Evolutionary conservation across 2,888 invertebrate genomes (phyloP).

Genomic region (Lysandra bellargus): DNA sequence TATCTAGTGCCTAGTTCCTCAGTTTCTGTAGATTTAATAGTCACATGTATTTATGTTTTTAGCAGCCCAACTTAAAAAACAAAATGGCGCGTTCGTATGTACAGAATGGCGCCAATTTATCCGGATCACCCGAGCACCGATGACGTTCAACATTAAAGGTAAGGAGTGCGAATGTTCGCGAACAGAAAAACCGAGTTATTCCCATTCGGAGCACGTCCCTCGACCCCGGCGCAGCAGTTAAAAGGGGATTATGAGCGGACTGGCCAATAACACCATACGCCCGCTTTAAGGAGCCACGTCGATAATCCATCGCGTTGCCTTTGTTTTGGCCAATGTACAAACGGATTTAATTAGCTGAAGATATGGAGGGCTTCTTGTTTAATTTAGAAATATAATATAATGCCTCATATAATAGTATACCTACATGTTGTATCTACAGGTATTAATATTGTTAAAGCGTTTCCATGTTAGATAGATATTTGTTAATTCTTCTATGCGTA

Average conservation of each 20-base stretch:
- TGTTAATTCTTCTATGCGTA: neutral
- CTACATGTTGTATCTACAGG: no score
- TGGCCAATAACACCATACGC: constrained; percentile 71
- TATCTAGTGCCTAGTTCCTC: no score
- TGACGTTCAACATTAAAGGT: constrained; percentile 51
- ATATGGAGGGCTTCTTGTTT: neutral
- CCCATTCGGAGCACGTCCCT: constrained; percentile 68
- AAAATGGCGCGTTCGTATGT: constrained; percentile 4
- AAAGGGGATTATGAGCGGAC: constrained; percentile 76
- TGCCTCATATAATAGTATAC: no score
- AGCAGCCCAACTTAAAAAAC: neutral
- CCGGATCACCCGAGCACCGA: constrained; percentile 39
- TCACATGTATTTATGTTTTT: neutral
- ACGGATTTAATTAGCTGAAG: neutral
- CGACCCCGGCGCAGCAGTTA: constrained; percentile 66
- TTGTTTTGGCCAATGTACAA: constrained; percentile 16
- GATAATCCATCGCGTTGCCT: constrained; percentile 61
- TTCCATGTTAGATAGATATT: no score
- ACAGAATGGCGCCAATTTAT: constrained; percentile 25
- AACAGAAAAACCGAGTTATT: constrained; percentile 56
- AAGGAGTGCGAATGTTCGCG: constrained; percentile 69
- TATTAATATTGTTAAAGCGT: no score
- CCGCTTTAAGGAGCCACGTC: constrained; percentile 46
- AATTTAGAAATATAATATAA: no score
- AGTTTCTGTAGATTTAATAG: neutral